Base-by-base conservation (phyloP, 2,797 vertebrate genomes). In the Siniperca undulata region DNA sequence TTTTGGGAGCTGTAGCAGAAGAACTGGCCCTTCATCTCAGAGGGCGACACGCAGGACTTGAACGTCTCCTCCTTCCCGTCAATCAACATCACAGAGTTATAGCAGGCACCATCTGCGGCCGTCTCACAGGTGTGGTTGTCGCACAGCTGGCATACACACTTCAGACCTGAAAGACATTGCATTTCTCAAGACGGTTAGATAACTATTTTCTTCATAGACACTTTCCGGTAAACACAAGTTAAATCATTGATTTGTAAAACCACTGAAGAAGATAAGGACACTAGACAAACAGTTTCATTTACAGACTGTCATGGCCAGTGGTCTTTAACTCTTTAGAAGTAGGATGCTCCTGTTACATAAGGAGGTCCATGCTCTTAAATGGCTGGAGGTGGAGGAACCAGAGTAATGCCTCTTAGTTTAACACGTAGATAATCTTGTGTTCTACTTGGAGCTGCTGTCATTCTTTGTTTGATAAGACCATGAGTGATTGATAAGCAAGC, bases 1-100 rank as follows among this genome's bases (percentile, higher is more conserved):
- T 98, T 97, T 87, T 95, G 96, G 85, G 98, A 98, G 90, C 97
- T 97, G 88, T 97, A 96, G 92, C 98, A 99, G 95, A 97, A 98
- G 82, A 99, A 94, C 91, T 98, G 97, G 0, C 97, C 97, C 44
- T 97, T 97, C 88, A 99, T 94, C 88, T 99, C 95, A 0, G 95
- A 95, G 9, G 97, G 96, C 34, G 97, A 97, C 38, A 99, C 95
- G 56, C 98, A 99, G 70, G 97, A 97, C 91, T 97, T 98, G 78
- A 95, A 92, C 19, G 96, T 94, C 93, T 98, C 96, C 90, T 99
- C 96, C 61, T 95, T 97, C 50, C 98, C 98, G 0, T 98, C 95
- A 22, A 95, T 95, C 88, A 99, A 82, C 96, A 97, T 99, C 84
- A 99, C 98, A 0, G 98, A 99, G 78, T 97, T 97, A 97, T 97